Evolutionary conservation across 2,113 vertebrate species (phyloP), one percentile per base, ranked within the genome.

Genomic region (Actinemys pallida): DNA sequence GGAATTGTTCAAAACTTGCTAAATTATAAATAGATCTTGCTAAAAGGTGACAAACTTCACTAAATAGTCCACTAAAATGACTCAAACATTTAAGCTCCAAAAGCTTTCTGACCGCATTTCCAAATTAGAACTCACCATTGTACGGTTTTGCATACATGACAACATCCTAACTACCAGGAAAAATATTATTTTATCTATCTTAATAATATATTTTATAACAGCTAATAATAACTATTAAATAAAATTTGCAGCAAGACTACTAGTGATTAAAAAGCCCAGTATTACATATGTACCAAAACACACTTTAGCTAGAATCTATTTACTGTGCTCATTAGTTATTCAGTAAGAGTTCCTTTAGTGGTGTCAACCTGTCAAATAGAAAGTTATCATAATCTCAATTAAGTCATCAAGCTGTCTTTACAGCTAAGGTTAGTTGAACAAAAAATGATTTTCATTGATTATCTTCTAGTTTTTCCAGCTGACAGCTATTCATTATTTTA

Each of bases 321-420:
- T 62, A 49, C 0, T 7, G 54, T 1, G 0, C 10, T 81, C 19
- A 78, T 92, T 93, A 86, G 9, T 89, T 82, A 83, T 88, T 82
- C 78, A 45, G 42, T 78, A 81, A 83, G 42, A 87, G 84, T n/a
- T 82, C 75, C n/a, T 88, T 86, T 89, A 83, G 45, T n/a, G 78
- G 83, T 80, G 72, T 65, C 92, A 84, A 45, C 42, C 75, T 81
- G 84, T 94, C 93, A 94, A 49, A 84, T 84, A 53, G 86, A 84
- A 88, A 88, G 29, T n/a, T 88, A 91, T 90, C 85, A 84, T 81
- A 91, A 91, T 90, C 81, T 84, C 85, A 84, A 83, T 94, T 85
- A 72, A 94, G 85, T 82, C 89, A 94, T 94, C 90, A 84, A 78
- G 45, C 85, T 88, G 85, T 87, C 93, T 75, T 91, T 84, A 59